Base-by-base conservation (phyloP, 1,140 invertebrate species). In the Phenacoccus solenopsis region DNA sequence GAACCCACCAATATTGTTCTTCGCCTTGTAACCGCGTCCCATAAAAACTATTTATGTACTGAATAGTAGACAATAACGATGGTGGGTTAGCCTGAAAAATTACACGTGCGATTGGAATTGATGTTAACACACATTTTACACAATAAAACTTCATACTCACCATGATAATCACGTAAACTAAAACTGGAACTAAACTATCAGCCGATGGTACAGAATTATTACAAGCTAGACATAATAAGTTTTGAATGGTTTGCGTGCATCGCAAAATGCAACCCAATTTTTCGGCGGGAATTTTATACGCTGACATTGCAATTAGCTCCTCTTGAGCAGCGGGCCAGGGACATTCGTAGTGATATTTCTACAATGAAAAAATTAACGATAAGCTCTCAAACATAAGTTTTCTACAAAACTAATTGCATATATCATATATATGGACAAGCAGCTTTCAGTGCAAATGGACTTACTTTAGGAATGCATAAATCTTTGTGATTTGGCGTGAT, bases 1-100 rank as follows among this genome's bases (percentile, higher is more conserved):
- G 95, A 49, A 94, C 96, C 96, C 96, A 99, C 88, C 95, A 98
- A 80, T 98, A 99, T 76, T 92, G 88, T 77, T 96, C 92, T 80
- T 97, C 94, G 32, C 96, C 96, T 73, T 85, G 83, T 16, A 98
- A 82, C 71, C 88, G 85, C 73, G 87, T 85, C 30, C 87, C 89
- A 75, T 93, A 95, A 78, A 97, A 96, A 76, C 90, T 93, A 76
- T 90, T 90, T 59, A 99, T 93, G 78, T 97, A 98, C 79, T 98
- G 94, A 74, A 98, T 87, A 1, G 94, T 98, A 0, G 95, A 98
- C n/a, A 98, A 82, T 69, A 98, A 82, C 67, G 90, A 90, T 21
- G 90, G 90, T 10, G 96, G 96, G 85, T 98, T 98, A 20, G 93
- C 92, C 90, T 93, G 76, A 49, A 81, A 80, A 68, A 10, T 38